Evolutionary conservation across 2,888 invertebrate species (phyloP).

Genomic region (Cryptophagus acutangulus): DNA sequence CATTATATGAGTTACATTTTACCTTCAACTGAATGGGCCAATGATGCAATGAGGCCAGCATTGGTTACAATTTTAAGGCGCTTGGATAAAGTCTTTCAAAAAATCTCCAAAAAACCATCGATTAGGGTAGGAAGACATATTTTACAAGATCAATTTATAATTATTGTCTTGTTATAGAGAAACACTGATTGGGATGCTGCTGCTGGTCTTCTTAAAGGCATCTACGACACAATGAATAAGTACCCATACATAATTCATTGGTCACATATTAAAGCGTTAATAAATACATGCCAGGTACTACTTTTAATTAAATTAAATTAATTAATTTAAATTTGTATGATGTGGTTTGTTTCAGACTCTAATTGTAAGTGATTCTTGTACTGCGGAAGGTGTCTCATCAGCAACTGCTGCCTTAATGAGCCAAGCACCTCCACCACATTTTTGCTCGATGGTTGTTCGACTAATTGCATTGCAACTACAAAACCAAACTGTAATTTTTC

Average conservation of each 20-base stretch:
- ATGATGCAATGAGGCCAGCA: conserved; percentile 86
- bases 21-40: conserved; percentile 94
- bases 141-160: neutral
- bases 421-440: conserved; percentile 89
- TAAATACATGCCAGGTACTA: conserved; percentile 78
- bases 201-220: conserved; percentile 85
- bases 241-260: conserved; percentile 95
- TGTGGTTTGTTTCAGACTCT: conserved; percentile 59
- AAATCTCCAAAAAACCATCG: conserved; percentile 94
- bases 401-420: conserved; percentile 83
- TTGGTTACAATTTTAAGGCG: conserved; percentile 86
- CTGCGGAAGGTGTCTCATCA: conserved; percentile 68
- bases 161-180: conserved; percentile 54
- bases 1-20: conserved; percentile 88
- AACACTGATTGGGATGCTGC: conserved; percentile 98
- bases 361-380: conserved; percentile 71
- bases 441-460: conserved; percentile 94
- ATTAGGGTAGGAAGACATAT: conserved; percentile 58
- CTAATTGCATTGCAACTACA: conserved; percentile 92
- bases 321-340: no score
- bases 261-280: conserved; percentile 86
- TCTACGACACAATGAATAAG: conserved; percentile 88
- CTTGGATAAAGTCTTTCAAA: conserved; percentile 93
- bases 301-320: no score
- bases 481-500: conserved; percentile 81